Base-by-base conservation (phyloP, 2,797 vertebrate genomes). In the Erithacus rubecula region DNA sequence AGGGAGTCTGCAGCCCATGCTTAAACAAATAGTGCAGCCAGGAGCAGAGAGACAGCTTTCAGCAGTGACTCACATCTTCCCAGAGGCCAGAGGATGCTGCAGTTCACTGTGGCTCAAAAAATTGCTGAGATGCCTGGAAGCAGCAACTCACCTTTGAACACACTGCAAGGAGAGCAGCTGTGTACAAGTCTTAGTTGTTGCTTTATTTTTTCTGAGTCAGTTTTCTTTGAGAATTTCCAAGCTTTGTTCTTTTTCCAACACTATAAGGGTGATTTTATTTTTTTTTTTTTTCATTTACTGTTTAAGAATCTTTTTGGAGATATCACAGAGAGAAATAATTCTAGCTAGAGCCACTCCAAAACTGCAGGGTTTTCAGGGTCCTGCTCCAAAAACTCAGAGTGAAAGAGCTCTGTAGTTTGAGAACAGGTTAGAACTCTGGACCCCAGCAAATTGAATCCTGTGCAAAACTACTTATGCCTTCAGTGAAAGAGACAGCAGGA, bases 91-190 rank as follows among this genome's bases (percentile, higher is more conserved):
- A 65, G 71, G 30, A 58, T 21, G 24, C 43, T 62, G 47, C 43
- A 51, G 32, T 51, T 83, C 71, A 36, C 51, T 60, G 13, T 1
- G 11, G 65, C 56, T 53, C 39, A 58, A 62, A 69, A 68, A n/a
- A 7, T 5, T 64, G 13, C 15, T 58, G 71, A 83, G 43, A 37
- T 72, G 68, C 71, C 85, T 87, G 60, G 51, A 82, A 91, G 83
- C 59, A 91, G 59, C 46, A 24, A 49, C 26, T 94, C 67, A 76
- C 44, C 75, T 94, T 71, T 79, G 55, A 87, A 59, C 23, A 58
- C 16, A 46, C 2, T 43, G 17, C 12, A n/a, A 72, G 20, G 15
- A 77, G 24, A 84, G n/a, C 12, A 60, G 21, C 15, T 84, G 24
- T 29, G 11, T n/a, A 29, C 15, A 52, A 63, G 15, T 64, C 14